Base-by-base conservation (phyloP, 2,888 invertebrate species). In the Bibio marci region DNA sequence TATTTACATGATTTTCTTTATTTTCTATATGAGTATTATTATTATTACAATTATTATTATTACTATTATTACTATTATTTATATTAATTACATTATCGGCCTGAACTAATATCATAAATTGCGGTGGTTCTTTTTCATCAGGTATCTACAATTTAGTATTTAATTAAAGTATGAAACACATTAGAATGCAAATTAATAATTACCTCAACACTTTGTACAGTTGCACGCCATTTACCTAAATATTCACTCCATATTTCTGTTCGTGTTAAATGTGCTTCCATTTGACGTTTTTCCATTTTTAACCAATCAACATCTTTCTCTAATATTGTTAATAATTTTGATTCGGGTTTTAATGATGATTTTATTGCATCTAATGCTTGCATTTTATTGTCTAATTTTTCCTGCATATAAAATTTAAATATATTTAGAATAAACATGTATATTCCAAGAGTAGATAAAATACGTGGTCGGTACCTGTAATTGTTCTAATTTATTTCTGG, bases 161-260 rank as follows among this genome's bases (percentile, higher is more conserved):
- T 25, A 30, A 31, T 26, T n/a, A 37, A 36, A 26, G 30, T 22
- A 34, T 27, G 26, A 37, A 4, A 26, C 13, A n/a, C 15, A 27
- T 25, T 15, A 26, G 45, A 25, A 46, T n/a, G n/a, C 41, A 39
- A 45, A 44, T 28, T 12, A 39, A 43, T 18, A 37, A 30, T 48
- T 65, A 81, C 79, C 65, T 86, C 83, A 7, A 81, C 81, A 52
- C 78, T 80, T 55, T 83, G 81, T 18, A 90, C 80, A 31, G 77
- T 74, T 6, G 87, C 87, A 43, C 80, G 72, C 91, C 91, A 91
- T 46, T 73, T 71, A 17, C 90, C 88, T 47, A 90, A 65, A 57
- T 90, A 83, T 48, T 87, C 86, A 0, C 83, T 81, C 91, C 91
- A 91, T 36, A 80, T 74, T 62, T 88, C 86, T 0, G 90, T 90